phyloP scores from a whole-genome alignment of 2,797 vertebrate species.

The Cirrhinus mrigala region DNA sequence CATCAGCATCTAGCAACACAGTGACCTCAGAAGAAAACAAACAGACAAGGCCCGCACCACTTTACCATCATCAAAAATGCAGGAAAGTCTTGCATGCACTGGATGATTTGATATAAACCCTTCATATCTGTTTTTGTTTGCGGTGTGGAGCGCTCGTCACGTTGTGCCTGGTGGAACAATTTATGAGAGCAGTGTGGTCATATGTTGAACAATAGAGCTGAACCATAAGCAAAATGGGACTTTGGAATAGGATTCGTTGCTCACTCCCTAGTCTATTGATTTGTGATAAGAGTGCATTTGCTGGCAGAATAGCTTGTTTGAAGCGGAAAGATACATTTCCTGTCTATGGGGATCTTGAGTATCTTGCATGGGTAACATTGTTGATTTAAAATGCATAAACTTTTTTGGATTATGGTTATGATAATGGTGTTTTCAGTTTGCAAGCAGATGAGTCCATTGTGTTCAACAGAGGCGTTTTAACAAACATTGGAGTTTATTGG shows the following conservation, averaged over 20 bases:
- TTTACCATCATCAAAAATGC: constrained; percentile 10
- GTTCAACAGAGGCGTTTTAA: not conserved
- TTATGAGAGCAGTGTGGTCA: not conserved
- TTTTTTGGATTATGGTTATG: not conserved
- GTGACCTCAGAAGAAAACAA: constrained; percentile 36
- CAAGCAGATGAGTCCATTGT: not conserved
- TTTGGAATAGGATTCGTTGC: not conserved
- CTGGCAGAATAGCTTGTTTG: not conserved
- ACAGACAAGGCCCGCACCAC: constrained; percentile 7
- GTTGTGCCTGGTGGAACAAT: not conserved
- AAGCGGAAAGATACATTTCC: not conserved
- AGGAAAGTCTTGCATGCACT: not conserved
- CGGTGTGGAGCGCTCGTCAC: not conserved
- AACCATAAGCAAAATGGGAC: not conserved
- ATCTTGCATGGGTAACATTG: not conserved
- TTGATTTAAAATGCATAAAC: not conserved
- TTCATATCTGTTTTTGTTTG: not conserved
- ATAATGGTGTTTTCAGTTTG: not conserved
- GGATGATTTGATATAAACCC: not conserved
- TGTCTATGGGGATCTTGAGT: not conserved
- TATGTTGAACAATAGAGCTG: not conserved
- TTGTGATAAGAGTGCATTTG: not conserved
- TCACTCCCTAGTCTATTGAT: not conserved
- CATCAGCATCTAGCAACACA: constrained; percentile 32
- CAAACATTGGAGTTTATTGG: not conserved